Percentiles rank a stretch among this genome's conserved stretches.
Evolutionary conservation across 2,113 vertebrate species (phyloP).

Genomic region (Seriola rivoliana): DNA sequence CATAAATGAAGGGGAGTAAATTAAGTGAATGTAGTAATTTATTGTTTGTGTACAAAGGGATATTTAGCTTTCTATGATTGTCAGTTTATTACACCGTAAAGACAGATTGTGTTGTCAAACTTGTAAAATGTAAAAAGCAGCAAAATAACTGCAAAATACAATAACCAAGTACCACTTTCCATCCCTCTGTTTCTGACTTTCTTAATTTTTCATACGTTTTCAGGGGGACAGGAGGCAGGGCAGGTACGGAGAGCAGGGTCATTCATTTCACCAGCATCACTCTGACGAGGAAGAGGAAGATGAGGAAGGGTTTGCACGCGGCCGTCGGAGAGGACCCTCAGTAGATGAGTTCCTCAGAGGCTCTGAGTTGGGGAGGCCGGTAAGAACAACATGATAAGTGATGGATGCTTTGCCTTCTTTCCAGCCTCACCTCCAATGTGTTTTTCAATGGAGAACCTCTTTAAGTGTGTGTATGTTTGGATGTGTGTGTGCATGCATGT

Average conservation of each 20-base stretch:
- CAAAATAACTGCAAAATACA: neutral
- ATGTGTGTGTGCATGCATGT: constrained; percentile 45
- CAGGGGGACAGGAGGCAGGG: constrained; percentile 89
- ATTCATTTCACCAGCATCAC: constrained; percentile 85
- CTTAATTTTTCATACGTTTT: neutral
- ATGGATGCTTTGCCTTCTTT: neutral
- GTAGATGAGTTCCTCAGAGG: constrained; percentile 97
- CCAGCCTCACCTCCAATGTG: constrained; percentile 26
- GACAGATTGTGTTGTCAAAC: neutral
- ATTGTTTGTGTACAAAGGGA: neutral
- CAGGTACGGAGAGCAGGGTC: constrained; percentile 80
- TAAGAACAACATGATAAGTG: constrained; percentile 68
- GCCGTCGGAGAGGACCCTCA: constrained; percentile 89
- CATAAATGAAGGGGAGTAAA: neutral
- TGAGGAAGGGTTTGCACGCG: constrained; percentile 89
- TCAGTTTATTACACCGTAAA: neutral
- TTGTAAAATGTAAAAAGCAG: neutral
- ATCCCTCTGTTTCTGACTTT: neutral
- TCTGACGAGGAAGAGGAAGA: constrained; percentile 92
- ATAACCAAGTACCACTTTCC: neutral
- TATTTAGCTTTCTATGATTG: neutral
- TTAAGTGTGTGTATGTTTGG: constrained; percentile 27
- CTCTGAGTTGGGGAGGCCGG: constrained; percentile 94
- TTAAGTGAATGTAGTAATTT: neutral
- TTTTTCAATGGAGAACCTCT: constrained; percentile 35